phyloP scores from a whole-genome alignment of 2,888 invertebrate species.

The Nematopogon swammerdamellus region DNA sequence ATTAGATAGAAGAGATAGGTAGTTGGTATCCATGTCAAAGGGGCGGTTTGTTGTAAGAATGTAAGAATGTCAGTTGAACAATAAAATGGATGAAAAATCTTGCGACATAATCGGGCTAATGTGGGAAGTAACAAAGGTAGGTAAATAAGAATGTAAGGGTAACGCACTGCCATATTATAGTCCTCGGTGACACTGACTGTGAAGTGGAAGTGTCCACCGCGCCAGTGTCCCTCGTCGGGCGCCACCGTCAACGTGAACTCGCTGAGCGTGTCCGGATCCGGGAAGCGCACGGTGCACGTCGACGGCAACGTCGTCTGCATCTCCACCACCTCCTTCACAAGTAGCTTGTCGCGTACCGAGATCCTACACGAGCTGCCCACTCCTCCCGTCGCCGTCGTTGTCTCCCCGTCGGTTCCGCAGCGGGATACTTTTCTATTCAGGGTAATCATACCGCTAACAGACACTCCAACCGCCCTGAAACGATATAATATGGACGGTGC shows the following conservation, averaged over 20 bases:
- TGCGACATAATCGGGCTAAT: no score
- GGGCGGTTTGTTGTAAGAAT: no score
- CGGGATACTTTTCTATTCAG: constrained; percentile 56
- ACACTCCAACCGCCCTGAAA: no score
- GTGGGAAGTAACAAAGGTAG: no score
- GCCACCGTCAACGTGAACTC: constrained; percentile 74
- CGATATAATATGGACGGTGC: no score
- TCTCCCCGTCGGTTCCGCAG: constrained; percentile 11
- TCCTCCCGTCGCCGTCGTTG: constrained; percentile 18
- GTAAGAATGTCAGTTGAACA: no score
- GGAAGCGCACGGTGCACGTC: constrained; percentile 77
- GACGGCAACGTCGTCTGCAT: constrained; percentile 81
- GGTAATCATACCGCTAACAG: constrained; percentile 65
- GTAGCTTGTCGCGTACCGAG: constrained; percentile 74
- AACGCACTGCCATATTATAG: constrained; percentile 93
- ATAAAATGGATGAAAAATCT: no score
- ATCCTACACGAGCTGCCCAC: constrained; percentile 52
- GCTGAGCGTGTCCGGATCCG: constrained; percentile 78
- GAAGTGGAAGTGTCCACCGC: constrained; percentile 83
- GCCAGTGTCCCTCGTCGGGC: constrained; percentile 89
- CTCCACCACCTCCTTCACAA: constrained; percentile 81
- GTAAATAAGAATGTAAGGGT: no score
- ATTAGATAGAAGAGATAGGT: no score
- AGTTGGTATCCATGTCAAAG: no score
- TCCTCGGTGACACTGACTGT: constrained; percentile 86